Percentiles rank a stretch among this genome's conserved stretches.
Evolutionary conservation across 2,888 invertebrate species (phyloP).

Genomic region (Metacarcinus magister): DNA sequence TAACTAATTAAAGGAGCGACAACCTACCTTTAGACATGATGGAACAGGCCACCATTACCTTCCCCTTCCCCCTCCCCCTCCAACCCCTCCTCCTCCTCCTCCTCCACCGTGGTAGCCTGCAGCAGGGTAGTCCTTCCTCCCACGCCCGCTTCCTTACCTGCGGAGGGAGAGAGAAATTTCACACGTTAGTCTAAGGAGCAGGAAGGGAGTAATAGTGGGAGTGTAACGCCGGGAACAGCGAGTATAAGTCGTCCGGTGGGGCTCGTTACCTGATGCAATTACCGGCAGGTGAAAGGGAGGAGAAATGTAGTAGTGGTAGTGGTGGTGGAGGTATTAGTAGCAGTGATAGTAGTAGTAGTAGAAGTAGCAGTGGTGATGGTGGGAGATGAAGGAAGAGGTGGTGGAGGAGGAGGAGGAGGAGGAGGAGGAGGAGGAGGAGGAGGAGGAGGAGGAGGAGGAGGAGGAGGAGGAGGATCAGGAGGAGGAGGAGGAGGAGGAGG

Average conservation of each 20-base stretch:
- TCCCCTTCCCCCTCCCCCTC: slow-evolving; percentile 12
- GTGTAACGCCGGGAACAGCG: neutral
- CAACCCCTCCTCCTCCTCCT: neutral
- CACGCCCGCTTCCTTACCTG: neutral
- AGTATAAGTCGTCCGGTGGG: neutral
- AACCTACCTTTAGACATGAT: neutral
- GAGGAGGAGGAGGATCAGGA: too few relatives aligned
- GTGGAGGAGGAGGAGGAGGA: neutral
- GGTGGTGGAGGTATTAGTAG: neutral
- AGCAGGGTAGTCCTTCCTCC: neutral
- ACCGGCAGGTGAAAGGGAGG: neutral
- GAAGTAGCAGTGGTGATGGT: neutral
- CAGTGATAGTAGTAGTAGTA: neutral
- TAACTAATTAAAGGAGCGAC: neutral
- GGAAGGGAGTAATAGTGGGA: neutral
- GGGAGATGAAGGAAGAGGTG: neutral
- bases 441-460: neutral
- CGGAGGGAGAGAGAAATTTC: neutral
- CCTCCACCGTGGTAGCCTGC: neutral
- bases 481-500: too few relatives aligned
- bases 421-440: too few relatives aligned
- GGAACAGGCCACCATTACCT: neutral
- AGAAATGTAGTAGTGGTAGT: neutral
- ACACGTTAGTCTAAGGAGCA: slow-evolving; percentile 2
- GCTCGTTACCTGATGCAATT: neutral